Percentiles rank a stretch among this genome's conserved stretches.
These are phyloP conservation scores for Lycodopsis pacificus DNA, from an alignment of 2,797 vertebrate species.

Conservation along the genomic window DNA sequence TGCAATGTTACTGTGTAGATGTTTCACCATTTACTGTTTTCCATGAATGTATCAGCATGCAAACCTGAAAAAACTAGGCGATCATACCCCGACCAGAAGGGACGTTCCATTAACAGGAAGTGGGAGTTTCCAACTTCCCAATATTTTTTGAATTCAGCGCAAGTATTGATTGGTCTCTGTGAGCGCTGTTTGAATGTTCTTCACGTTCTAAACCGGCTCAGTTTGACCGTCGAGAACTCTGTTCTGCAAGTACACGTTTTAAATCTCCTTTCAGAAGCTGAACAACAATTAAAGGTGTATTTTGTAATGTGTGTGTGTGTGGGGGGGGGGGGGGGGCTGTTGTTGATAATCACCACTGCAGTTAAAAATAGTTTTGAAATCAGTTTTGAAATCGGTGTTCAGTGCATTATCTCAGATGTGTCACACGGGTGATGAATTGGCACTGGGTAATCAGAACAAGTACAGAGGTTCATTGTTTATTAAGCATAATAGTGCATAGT, in stretches of 20 bases:
- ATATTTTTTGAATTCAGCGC: not conserved
- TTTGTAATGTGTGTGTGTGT: conserved; percentile 13
- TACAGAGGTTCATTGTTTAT: conserved; percentile 25
- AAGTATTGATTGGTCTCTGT: not conserved
- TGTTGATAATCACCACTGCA: not conserved
- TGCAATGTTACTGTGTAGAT: not conserved
- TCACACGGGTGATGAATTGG: conserved; percentile 10
- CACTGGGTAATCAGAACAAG: not conserved
- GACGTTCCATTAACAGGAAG: not conserved
- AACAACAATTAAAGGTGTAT: conserved; percentile 49
- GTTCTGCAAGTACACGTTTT: not conserved
- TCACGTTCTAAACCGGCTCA: not conserved
- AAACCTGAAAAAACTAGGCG: not conserved
- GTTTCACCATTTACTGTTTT: not conserved
- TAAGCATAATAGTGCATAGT: conserved; percentile 15
- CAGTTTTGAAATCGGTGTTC: no score
- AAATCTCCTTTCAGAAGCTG: not conserved
- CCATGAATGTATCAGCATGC: not conserved
- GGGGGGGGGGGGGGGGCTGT: not conserved
- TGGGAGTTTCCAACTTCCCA: conserved; percentile 11
- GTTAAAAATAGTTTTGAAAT: not conserved
- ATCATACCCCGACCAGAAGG: not conserved
- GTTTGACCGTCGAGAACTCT: not conserved
- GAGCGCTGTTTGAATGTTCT: not conserved
- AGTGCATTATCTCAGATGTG: not conserved